These are phyloP conservation scores for Hyaena hyaena DNA, from an alignment of 2,113 vertebrate genomes.

Conservation along the genomic window DNA sequence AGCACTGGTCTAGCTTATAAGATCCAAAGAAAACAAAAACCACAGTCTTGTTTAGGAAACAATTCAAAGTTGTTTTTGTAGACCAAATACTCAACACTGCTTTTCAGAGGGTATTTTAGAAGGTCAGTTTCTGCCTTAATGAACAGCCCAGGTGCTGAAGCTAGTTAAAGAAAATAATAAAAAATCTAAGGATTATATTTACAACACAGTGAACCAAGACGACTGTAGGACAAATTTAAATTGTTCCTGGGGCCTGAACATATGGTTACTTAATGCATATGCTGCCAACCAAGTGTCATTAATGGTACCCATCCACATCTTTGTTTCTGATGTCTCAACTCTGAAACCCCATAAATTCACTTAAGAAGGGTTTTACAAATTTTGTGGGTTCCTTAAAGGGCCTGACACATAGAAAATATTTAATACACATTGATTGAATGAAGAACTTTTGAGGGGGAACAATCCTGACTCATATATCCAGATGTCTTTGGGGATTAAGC, in stretches of 20 bases:
- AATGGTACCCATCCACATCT: not conserved
- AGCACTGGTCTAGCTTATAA: not conserved
- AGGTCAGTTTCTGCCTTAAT: slow-evolving; percentile 30
- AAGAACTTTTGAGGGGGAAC: not conserved
- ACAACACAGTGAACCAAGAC: slow-evolving; percentile 46
- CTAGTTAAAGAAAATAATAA: slow-evolving; percentile 45
- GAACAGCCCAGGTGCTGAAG: slow-evolving; percentile 29
- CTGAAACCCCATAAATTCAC: slow-evolving; percentile 10
- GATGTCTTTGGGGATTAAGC: slow-evolving; percentile 31
- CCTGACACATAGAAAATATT: not conserved
- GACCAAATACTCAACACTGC: not conserved
- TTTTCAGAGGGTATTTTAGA: slow-evolving; percentile 38
- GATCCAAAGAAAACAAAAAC: not conserved
- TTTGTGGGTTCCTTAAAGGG: not conserved
- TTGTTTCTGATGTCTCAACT: not conserved
- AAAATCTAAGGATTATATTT: slow-evolving; percentile 38
- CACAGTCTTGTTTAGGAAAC: slow-evolving; percentile 28
- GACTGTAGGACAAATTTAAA: slow-evolving; percentile 25
- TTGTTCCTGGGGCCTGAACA: not conserved
- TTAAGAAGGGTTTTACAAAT: slow-evolving; percentile 2
- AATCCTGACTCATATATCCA: not conserved
- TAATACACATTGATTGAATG: not conserved
- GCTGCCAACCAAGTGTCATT: slow-evolving; percentile 2
- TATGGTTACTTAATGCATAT: not conserved
- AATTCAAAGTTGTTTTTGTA: slow-evolving; percentile 45